Evolutionary conservation across 1,140 invertebrate genomes (phyloP), one percentile per base, ranked within the genome.

Genomic region (Trichonephila inaurata): DNA sequence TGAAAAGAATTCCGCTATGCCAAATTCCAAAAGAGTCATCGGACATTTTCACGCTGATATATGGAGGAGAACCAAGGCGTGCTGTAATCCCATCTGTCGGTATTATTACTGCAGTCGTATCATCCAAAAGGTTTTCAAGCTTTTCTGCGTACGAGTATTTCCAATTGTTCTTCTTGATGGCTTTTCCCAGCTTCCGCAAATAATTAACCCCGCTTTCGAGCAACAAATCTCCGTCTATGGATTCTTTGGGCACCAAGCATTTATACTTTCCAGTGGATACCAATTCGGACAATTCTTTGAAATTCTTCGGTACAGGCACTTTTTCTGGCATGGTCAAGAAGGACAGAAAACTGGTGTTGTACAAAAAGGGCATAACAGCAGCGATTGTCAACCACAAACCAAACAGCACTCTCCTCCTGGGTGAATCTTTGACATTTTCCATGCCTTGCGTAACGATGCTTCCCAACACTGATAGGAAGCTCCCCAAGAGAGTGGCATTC

Each of bases 281-380:
- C 12, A 18, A 44, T 0, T 28, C 6, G 4, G 82, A 85, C 51
- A 85, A 60, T 14, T 85, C 82, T 5, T 60, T 12, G 51, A 85
- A 85, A 24, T 85, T 16, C 0, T 58, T 51, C 0, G 58, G 21
- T 19, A 14, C 82, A 16, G 58, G 21, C 8, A 24, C 19, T n/a
- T n/a, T n/a, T n/a, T n/a, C n/a, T n/a, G n/a, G n/a, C n/a, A n/a
- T n/a, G n/a, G n/a, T n/a, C n/a, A 85, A 24, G n/a, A 60, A 85
- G 24, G 82, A 85, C 44, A 85, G 21, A 85, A 85, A 60, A 58
- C 51, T 85, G 21, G 21, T 60, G n/a, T 60, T 85, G 51, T 85
- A 85, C 44, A 85, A 58, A 21, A 85, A 85, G 0, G 82, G 51
- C 58, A 85, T 60, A 18, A 85, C 58, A 0, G 44, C 28, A 14